Percentiles rank a stretch among this genome's conserved stretches.
Conservation (phyloP, 2,113 vertebrate species). For the Sturnus vulgaris region DNA sequence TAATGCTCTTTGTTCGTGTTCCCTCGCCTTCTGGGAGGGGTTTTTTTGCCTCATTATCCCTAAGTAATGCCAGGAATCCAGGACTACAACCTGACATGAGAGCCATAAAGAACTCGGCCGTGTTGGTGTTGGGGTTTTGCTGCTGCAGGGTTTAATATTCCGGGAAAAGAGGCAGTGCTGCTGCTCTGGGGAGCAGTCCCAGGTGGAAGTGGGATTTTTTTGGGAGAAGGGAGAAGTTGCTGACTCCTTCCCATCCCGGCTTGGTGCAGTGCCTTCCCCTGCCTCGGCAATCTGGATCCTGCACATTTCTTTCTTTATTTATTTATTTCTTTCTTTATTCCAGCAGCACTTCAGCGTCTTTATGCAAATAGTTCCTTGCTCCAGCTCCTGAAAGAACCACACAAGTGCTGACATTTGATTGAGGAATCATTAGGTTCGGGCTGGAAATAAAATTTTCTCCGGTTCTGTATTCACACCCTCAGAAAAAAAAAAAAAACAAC, state of each 20-base stretch:
- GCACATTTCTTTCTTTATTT: not conserved
- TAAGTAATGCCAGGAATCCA: rapidly evolving
- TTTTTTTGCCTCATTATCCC: not conserved
- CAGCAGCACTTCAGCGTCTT: not conserved
- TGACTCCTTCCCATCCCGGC: not conserved
- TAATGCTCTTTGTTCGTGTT: not conserved
- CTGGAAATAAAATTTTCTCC: not conserved
- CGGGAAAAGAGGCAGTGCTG: not conserved
- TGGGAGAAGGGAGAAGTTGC: not conserved
- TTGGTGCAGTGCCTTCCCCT: conserved; percentile 13
- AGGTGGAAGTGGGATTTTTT: not conserved
- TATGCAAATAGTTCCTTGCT: conserved; percentile 39
- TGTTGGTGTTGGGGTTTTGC: not conserved
- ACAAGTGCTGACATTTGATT: not conserved
- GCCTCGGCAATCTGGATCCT: conserved; percentile 4
- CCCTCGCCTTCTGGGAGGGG: not conserved
- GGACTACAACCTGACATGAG: rapidly evolving
- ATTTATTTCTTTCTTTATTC: not conserved
- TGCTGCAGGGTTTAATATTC: not conserved
- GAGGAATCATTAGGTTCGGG: not conserved
- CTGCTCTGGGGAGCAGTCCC: not conserved
- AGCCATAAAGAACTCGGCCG: rapidly evolving
- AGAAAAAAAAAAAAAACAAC: not conserved
- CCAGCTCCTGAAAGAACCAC: not conserved
- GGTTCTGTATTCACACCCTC: not conserved